phyloP scores from a whole-genome alignment of 1,140 invertebrate genomes.

The Apis dorsata region DNA sequence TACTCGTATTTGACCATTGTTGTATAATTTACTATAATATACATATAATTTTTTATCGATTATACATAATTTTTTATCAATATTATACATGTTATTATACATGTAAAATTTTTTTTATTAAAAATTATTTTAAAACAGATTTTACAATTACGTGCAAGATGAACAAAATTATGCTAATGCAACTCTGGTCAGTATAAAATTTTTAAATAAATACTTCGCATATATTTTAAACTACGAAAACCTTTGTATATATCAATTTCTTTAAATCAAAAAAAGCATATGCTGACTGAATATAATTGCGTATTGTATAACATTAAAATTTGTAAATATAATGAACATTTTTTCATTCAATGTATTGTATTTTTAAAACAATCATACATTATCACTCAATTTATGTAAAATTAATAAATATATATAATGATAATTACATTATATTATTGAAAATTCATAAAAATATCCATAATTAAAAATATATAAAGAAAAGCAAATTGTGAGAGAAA shows the following conservation, averaged over 20 bases:
- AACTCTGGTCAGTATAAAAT: neutral
- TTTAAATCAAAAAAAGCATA: constrained; percentile 13
- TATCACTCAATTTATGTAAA: constrained; percentile 16
- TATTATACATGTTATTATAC: neutral
- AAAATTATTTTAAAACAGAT: neutral
- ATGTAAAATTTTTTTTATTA: neutral
- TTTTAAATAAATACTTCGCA: constrained; percentile 8
- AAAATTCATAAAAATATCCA: no score
- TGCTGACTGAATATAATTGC: constrained; percentile 26
- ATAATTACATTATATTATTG: neutral
- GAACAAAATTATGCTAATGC: neutral
- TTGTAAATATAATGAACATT: constrained; percentile 47
- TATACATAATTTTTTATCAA: neutral
- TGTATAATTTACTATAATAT: neutral
- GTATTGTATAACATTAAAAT: constrained; percentile 22
- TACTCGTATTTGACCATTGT: neutral
- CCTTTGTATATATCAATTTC: constrained; percentile 13
- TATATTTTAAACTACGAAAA: constrained; percentile 14
- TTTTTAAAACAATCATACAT: constrained; percentile 31
- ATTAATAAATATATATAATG: constrained; percentile 14
- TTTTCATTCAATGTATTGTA: constrained; percentile 30
- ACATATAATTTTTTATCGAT: neutral
- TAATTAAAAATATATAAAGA: no score
- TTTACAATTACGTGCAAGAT: neutral
- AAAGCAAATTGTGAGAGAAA: no score